Evolutionary conservation across 2,888 invertebrate species (phyloP).

Genomic region (Stenodera caucasica): DNA sequence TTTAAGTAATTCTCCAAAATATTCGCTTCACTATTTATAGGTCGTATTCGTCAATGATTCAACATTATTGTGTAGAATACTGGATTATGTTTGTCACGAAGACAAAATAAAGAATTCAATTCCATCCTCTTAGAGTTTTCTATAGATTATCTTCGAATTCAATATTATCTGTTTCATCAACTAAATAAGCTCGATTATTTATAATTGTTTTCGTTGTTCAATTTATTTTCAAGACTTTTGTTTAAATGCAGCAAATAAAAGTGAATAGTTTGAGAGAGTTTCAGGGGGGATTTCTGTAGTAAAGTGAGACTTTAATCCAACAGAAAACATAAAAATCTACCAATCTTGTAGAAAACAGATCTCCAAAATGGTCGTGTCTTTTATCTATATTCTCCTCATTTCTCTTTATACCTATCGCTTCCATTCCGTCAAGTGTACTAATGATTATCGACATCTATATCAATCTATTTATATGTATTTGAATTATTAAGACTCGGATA

Average conservation of each 20-base stretch:
- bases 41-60: background rate
- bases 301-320: background rate
- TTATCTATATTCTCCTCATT: background rate
- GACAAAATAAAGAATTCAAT: conserved; percentile 25
- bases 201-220: too few relatives aligned
- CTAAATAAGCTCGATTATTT: too few relatives aligned
- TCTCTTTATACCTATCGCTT: background rate
- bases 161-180: background rate
- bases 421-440: background rate
- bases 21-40: background rate
- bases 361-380: too few relatives aligned
- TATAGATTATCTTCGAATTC: background rate
- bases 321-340: background rate
- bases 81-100: background rate
- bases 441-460: background rate
- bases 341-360: background rate
- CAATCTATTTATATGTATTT: background rate
- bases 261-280: background rate
- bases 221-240: background rate
- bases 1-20: too few relatives aligned
- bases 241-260: background rate
- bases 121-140: background rate
- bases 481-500: background rate
- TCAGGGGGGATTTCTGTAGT: background rate
- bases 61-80: background rate